Base-by-base conservation (phyloP, 1,140 invertebrate species). In the Spodoptera litura region DNA sequence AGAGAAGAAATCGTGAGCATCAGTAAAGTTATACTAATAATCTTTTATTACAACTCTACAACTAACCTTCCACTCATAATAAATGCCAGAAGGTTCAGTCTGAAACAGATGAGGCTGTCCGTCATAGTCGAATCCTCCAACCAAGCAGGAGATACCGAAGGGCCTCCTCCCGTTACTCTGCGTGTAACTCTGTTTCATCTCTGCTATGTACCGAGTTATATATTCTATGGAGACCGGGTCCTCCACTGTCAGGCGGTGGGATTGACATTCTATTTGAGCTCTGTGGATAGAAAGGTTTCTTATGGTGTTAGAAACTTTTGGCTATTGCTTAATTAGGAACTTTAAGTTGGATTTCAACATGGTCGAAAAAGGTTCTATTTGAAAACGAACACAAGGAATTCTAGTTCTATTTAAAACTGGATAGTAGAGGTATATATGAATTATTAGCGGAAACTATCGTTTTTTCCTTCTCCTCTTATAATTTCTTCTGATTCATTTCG, bases 71-170 rank as follows among this genome's bases (percentile, higher is more conserved):
- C 99, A 99, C 94, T 99, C 99, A 88, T 99, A 99, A 92, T 99
- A 99, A 85, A 98, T 99, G 62, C 99, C 99, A 62, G 99, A 99
- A 1, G 99, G 99, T 92, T 99, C 99, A 4, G 99, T 99, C 94
- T 99, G 99, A 95, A 99, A 99, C 44, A 99, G 95, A 94, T 99
- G 98, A 4, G 99, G 98, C 25, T 97, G 96, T 2, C 98, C 99
- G 94, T 99, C 99, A 85, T 97, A 97, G 95, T 99, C 99, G 95
- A 99, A 99, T 13, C 99, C 99, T 75, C 98, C 98, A 86, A 99
- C 97, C 5, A 99, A 95, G 89, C 98, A 99, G 3, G 99, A 99
- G 83, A 99, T 98, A 81, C 99, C 99, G 95, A 99, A 99, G 9
- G 99, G 99, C 90, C 99, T 96, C 79, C 99, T 95, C 62, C 99